A percentile compares a stretch with the other conserved stretches of the same genome.
Evolutionary conservation across 2,113 vertebrate species (phyloP).

Genomic region (Petrocephalus microphthalmus): DNA sequence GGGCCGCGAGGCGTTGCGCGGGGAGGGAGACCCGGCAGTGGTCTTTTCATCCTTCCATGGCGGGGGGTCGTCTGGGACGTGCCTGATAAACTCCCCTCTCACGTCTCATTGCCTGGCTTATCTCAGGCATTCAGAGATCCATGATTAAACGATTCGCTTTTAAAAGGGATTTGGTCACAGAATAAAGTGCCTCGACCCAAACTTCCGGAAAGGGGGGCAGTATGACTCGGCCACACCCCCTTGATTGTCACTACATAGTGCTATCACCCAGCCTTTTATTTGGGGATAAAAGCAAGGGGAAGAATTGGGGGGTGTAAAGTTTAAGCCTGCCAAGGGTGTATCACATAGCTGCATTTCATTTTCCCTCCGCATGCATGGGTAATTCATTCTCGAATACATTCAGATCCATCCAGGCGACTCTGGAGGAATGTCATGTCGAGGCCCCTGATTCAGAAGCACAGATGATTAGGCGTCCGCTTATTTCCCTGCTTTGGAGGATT

Average conservation of each 20-base stretch:
- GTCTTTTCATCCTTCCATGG: neutral
- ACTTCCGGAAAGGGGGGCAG: neutral
- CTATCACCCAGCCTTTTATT: neutral
- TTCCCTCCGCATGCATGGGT: neutral
- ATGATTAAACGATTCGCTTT: neutral
- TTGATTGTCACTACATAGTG: neutral
- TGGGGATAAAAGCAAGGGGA: neutral
- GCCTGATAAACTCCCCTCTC: neutral
- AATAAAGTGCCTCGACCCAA: neutral
- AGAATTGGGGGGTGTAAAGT: neutral
- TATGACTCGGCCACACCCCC: neutral
- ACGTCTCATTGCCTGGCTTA: neutral
- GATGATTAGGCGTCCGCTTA: neutral
- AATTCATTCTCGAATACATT: neutral
- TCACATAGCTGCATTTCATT: neutral
- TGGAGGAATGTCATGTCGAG: neutral
- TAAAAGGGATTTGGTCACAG: neutral
- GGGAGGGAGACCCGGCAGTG: neutral
- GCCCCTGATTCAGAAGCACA: neutral
- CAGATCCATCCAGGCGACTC: neutral
- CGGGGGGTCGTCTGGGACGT: neutral
- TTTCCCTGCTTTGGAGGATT: neutral
- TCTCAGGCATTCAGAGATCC: neutral
- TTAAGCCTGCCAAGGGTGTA: neutral
- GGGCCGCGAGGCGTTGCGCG: conserved; percentile 35